Conservation (phyloP, 2,797 vertebrate genomes). For the Semotilus atromaculatus region DNA sequence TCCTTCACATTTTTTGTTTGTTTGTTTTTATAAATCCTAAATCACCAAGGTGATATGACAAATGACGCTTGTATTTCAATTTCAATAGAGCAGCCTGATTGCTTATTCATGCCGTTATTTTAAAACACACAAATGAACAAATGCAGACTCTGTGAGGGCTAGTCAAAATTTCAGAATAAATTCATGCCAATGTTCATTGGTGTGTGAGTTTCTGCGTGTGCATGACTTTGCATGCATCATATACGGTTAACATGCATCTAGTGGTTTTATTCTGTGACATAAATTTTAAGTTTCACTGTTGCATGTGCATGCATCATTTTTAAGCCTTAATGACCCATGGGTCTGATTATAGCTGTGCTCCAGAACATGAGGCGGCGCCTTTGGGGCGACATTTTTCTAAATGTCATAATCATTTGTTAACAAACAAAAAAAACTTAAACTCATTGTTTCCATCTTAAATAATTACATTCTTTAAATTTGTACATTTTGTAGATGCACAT, state of each 20-base stretch:
- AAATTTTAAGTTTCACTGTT: constrained; percentile 10
- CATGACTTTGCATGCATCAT: constrained; percentile 47
- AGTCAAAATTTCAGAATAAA: background rate
- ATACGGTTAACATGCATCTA: background rate
- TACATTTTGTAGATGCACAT: no score
- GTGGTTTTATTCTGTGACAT: constrained; percentile 34
- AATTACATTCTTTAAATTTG: no score
- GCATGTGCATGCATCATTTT: constrained; percentile 29
- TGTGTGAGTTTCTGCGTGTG: background rate
- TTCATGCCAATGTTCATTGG: constrained; percentile 6
- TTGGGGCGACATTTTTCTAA: no score
- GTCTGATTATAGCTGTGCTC: background rate
- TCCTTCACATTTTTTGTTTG: constrained; percentile 27
- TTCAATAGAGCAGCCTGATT: constrained; percentile 12
- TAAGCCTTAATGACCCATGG: constrained; percentile 19
- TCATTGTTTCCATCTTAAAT: no score
- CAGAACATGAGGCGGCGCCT: background rate
- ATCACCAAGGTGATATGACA: constrained; percentile 30
- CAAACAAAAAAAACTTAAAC: no score
- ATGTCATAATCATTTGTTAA: no score
- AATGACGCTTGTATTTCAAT: constrained; percentile 18
- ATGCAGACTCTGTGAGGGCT: background rate
- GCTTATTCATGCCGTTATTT: constrained; percentile 13
- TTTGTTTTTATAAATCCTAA: constrained; percentile 38
- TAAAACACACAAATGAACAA: constrained; percentile 22